Evolutionary conservation across 2,113 vertebrate genomes (phyloP).

Genomic region (Tamias sibiricus): DNA sequence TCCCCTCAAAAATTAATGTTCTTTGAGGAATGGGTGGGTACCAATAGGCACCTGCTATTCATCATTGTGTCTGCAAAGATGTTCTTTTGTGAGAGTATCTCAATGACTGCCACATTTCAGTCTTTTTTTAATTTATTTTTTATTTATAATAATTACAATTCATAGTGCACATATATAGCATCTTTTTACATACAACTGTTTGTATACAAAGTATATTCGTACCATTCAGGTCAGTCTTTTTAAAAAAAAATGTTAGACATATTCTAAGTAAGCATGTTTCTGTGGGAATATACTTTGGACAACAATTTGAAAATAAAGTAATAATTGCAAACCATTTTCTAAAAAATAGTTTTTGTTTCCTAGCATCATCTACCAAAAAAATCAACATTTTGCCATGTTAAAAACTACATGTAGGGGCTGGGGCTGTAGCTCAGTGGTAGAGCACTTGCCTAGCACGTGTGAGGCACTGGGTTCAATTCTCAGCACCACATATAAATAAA

Average conservation of each 20-base stretch:
- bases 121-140: too few relatives aligned
- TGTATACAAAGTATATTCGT: too few relatives aligned
- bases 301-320: neutral
- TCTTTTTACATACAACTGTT: too few relatives aligned
- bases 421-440: too few relatives aligned
- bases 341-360: neutral
- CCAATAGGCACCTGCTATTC: neutral
- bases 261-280: slow-evolving; percentile 2
- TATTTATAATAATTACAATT: too few relatives aligned
- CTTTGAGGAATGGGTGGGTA: neutral
- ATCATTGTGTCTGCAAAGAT: slow-evolving; percentile 12
- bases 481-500: too few relatives aligned
- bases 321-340: neutral
- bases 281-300: neutral
- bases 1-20: neutral
- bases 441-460: too few relatives aligned
- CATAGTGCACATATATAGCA: too few relatives aligned
- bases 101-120: neutral
- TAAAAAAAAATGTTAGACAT: neutral
- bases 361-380: neutral
- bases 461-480: too few relatives aligned
- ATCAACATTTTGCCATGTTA: neutral
- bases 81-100: neutral
- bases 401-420: neutral
- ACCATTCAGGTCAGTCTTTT: too few relatives aligned